These are phyloP conservation scores for Porites lutea DNA, from an alignment of 64 coral and sea anemone genomes.

Conservation along the genomic window DNA sequence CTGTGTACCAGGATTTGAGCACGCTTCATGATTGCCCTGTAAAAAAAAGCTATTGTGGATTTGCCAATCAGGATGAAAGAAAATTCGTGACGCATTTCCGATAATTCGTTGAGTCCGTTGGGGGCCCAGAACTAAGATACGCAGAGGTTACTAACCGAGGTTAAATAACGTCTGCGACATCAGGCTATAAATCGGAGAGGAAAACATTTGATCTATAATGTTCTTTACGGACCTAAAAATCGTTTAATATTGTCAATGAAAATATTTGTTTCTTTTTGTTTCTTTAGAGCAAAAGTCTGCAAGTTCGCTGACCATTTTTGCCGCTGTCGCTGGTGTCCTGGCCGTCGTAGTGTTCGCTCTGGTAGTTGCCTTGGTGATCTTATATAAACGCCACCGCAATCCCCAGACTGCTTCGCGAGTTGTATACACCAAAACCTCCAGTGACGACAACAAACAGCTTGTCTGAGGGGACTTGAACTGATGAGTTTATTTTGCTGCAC, in stretches of 20 bases:
- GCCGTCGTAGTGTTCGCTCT: slow-evolving; percentile 66
- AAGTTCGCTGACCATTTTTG: slow-evolving; percentile 59
- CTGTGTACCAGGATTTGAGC: too few species aligned
- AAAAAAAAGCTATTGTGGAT: too few species aligned
- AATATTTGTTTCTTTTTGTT: neutral
- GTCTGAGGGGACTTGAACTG: neutral
- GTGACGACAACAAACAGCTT: slow-evolving; percentile 24
- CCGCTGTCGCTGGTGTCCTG: slow-evolving; percentile 75
- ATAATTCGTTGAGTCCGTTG: too few species aligned
- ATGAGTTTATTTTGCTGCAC: slow-evolving; percentile 1
- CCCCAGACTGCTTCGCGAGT: slow-evolving; percentile 45
- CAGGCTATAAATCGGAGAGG: too few species aligned
- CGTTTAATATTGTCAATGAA: neutral
- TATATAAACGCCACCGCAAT: slow-evolving; percentile 45
- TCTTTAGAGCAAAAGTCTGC: neutral
- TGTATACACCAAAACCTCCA: slow-evolving; percentile 39
- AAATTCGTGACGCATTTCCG: too few species aligned
- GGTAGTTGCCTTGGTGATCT: slow-evolving; percentile 58
- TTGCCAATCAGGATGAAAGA: too few species aligned
- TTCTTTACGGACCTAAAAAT: too few species aligned
- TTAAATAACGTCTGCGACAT: too few species aligned
- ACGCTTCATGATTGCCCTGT: too few species aligned
- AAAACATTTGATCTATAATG: too few species aligned
- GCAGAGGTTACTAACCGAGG: too few species aligned
- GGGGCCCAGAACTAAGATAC: too few species aligned